Evolutionary conservation across 2,797 vertebrate species (phyloP).

Genomic region (Sebastiscus tertius): DNA sequence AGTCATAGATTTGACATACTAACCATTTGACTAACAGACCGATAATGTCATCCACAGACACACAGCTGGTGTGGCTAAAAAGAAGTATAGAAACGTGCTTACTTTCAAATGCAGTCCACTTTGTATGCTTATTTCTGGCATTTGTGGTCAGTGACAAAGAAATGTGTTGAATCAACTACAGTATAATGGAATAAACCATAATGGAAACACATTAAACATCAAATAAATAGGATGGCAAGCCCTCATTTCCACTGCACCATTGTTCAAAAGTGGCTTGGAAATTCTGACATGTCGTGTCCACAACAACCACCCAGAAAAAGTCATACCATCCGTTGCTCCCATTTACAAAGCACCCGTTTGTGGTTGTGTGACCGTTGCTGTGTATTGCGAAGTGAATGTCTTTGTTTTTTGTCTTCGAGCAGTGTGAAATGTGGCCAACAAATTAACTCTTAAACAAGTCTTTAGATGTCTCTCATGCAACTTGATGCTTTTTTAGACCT

Average conservation of each 20-base stretch:
- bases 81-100: neutral
- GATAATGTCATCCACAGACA: neutral
- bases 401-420: conserved; percentile 55
- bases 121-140: conserved; percentile 15
- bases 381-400: conserved; percentile 35
- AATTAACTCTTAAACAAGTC: conserved; percentile 14
- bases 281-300: conserved; percentile 42
- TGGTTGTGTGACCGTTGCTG: conserved; percentile 35
- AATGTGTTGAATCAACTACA: neutral
- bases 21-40: neutral
- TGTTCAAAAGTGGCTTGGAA: conserved; percentile 45
- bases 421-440: conserved; percentile 32
- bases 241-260: conserved; percentile 21
- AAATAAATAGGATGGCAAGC: conserved; percentile 18
- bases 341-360: conserved; percentile 47
- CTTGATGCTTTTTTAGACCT: conserved; percentile 1
- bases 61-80: neutral
- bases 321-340: conserved; percentile 53
- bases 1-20: neutral
- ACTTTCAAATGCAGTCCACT: neutral
- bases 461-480: conserved; percentile 36
- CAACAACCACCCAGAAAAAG: conserved; percentile 53
- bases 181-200: neutral
- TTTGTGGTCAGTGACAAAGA: conserved; percentile 5
- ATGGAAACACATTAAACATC: neutral